Percentiles rank a stretch among this genome's conserved stretches.
These are phyloP conservation scores for Pollenia griseotomentosa DNA, from an alignment of 2,888 invertebrate genomes.

Conservation along the genomic window DNA sequence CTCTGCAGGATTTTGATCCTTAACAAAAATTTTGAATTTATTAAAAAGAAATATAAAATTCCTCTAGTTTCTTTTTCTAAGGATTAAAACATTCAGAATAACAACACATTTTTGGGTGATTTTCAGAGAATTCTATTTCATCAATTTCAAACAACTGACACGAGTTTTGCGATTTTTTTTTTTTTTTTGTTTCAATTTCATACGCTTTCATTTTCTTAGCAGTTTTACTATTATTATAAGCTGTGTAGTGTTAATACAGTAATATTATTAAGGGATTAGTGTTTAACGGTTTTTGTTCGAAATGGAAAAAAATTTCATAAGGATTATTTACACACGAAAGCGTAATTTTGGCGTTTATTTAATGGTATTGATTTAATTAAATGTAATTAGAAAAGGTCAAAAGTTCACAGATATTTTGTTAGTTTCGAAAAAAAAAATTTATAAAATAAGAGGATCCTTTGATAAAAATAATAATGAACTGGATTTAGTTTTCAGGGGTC, in stretches of 20 bases:
- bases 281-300: not conserved
- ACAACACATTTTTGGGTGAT: not conserved
- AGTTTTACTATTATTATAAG: not conserved
- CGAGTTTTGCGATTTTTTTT: no score
- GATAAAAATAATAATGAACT: no score
- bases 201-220: not conserved
- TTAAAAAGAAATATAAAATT: not conserved
- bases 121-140: not conserved
- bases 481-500: no score
- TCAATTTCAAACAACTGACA: no score
- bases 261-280: slow-evolving; percentile 10
- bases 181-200: not conserved
- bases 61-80: not conserved
- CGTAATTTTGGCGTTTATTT: not conserved
- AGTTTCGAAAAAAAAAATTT: no score
- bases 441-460: no score
- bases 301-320: not conserved
- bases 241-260: not conserved
- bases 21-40: not conserved
- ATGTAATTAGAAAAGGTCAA: not conserved
- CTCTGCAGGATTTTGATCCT: not conserved
- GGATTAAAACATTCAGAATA: slow-evolving; percentile 1
- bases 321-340: slow-evolving; percentile 6
- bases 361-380: not conserved
- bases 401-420: not conserved